Evolutionary conservation across 2,797 vertebrate species (phyloP).

Genomic region (Bryconaethiops microstoma): DNA sequence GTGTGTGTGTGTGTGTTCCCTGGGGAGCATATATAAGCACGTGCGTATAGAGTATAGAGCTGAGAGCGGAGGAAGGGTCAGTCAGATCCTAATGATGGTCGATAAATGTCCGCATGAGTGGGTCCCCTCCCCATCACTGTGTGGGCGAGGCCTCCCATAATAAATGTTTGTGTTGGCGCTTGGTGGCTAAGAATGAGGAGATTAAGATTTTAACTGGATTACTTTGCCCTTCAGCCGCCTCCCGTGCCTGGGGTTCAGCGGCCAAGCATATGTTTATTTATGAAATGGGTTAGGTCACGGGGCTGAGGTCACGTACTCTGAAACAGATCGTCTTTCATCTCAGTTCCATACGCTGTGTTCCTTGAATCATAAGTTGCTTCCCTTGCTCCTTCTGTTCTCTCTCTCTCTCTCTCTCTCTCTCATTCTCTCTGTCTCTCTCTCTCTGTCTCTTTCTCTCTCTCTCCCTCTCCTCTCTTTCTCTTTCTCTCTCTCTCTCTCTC

Average conservation of each 20-base stretch:
- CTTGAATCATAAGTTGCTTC: slow-evolving; percentile 23
- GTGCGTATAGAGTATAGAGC: slow-evolving; percentile 1
- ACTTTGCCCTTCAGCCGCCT: slow-evolving; percentile 39
- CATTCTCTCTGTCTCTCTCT: background rate
- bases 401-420: too few species aligned
- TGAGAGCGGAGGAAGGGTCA: slow-evolving; percentile 1
- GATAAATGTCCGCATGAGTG: slow-evolving; percentile 45
- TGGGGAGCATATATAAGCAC: background rate
- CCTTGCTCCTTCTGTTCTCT: slow-evolving; percentile 5
- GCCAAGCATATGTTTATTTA: slow-evolving; percentile 51
- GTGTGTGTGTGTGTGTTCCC: slow-evolving; percentile 1
- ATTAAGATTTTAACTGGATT: slow-evolving; percentile 56
- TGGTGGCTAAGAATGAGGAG: slow-evolving; percentile 30
- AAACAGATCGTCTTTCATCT: slow-evolving; percentile 44
- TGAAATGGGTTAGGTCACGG: slow-evolving; percentile 40
- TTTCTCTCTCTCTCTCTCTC: slow-evolving; percentile 5
- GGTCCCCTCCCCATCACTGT: slow-evolving; percentile 23
- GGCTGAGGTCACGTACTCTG: slow-evolving; percentile 26
- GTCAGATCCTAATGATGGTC: slow-evolving; percentile 46
- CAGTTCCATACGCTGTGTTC: slow-evolving; percentile 16
- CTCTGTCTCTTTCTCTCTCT: background rate
- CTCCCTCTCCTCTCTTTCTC: slow-evolving; percentile 3
- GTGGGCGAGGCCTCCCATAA: slow-evolving; percentile 21
- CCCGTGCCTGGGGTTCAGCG: slow-evolving; percentile 7
- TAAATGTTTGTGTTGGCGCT: slow-evolving; percentile 42